phyloP scores from a whole-genome alignment of 2,888 invertebrate species.

The Augochlorella aurata region DNA sequence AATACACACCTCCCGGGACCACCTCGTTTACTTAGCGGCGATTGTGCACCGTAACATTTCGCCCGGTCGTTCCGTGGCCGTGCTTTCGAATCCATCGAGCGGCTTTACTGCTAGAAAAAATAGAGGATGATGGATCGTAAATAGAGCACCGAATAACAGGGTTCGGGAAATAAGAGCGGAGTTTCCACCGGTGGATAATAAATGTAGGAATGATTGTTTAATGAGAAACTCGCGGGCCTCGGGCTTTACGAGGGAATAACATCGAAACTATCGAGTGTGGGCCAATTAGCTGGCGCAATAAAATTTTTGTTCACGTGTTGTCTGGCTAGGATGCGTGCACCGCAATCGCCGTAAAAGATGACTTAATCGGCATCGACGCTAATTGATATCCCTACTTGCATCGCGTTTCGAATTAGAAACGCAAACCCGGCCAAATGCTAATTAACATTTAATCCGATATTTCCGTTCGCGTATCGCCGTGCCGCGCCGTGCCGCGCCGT shows the following conservation, averaged over 20 bases:
- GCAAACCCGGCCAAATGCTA: not conserved
- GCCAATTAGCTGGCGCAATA: constrained; percentile 48
- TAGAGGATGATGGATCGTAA: constrained; percentile 54
- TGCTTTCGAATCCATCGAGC: constrained; percentile 34
- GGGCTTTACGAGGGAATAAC: constrained; percentile 43
- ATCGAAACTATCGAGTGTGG: constrained; percentile 35
- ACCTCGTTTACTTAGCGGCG: constrained; percentile 41
- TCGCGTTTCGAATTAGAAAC: not conserved
- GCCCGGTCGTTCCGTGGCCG: constrained; percentile 29
- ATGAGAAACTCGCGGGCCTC: constrained; percentile 47
- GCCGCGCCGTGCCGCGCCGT: no score
- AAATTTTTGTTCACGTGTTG: constrained; percentile 24
- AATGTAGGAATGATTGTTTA: constrained; percentile 61
- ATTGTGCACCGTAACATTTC: constrained; percentile 39
- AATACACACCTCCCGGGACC: constrained; percentile 46
- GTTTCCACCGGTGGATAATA: constrained; percentile 52
- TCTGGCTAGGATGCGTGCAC: not conserved
- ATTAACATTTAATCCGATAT: constrained; percentile 15
- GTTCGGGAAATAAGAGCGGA: constrained; percentile 30
- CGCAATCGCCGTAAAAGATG: constrained; percentile 32
- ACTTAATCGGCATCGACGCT: constrained; percentile 31
- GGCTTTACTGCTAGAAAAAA: constrained; percentile 59
- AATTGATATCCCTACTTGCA: constrained; percentile 24
- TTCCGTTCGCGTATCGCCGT: not conserved
- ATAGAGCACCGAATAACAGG: constrained; percentile 56